A percentile compares a stretch with the other conserved stretches of the same genome.
Evolutionary conservation across 2,888 invertebrate species (phyloP).

Genomic region (Oxycera nigricornis): DNA sequence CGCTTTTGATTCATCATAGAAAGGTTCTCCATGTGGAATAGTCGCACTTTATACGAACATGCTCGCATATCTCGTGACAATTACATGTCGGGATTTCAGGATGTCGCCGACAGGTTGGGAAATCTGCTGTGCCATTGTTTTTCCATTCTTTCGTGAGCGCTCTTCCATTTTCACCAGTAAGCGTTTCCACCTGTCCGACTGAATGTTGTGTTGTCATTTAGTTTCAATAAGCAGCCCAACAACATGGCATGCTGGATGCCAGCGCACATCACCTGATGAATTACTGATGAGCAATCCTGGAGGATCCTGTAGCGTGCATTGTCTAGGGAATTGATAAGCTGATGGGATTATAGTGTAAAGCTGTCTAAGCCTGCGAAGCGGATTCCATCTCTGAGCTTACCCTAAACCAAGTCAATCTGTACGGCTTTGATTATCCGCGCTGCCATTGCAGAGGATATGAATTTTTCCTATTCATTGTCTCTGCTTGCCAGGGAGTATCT

Average conservation of each 20-base stretch:
- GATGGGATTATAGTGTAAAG: slow-evolving; percentile 3
- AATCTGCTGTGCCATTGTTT: background rate
- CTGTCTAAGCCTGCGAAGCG: slow-evolving; percentile 4
- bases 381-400: background rate
- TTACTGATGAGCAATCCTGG: slow-evolving; percentile 4
- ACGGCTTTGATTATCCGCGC: background rate
- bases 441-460: background rate
- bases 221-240: slow-evolving; percentile 11
- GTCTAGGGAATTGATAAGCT: slow-evolving; percentile 21
- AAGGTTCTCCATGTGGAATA: background rate
- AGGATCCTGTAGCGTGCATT: background rate
- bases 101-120: background rate
- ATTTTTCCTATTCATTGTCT: background rate
- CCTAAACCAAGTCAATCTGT: background rate
- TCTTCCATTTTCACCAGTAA: background rate
- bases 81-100: background rate
- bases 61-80: background rate
- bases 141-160: background rate
- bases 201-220: slow-evolving; percentile 23
- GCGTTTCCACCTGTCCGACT: background rate
- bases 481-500: too few species aligned
- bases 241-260: background rate
- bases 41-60: background rate
- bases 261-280: slow-evolving; percentile 23
- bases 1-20: slow-evolving; percentile 7